Conservation (phyloP, 2,113 vertebrate genomes). For the Noctilio leporinus region DNA sequence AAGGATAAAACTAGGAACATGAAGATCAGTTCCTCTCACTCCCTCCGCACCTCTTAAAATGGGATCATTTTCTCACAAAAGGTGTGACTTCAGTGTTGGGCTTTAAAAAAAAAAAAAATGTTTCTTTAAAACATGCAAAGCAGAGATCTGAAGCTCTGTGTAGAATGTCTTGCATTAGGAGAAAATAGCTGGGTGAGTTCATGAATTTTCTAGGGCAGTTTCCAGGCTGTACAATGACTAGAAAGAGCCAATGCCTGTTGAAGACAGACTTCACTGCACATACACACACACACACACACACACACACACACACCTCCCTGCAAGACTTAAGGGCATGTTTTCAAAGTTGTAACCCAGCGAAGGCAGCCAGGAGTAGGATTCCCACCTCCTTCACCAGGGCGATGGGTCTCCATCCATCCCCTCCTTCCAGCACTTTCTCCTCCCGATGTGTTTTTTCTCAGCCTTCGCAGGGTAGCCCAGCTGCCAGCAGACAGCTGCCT, state of each 20-base stretch:
- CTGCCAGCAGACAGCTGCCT: slow-evolving; percentile 82
- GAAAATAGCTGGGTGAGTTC: not conserved
- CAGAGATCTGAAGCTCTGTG: not conserved
- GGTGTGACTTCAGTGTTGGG: not conserved
- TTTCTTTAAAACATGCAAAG: not conserved
- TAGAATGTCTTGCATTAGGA: not conserved
- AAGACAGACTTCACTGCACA: not conserved
- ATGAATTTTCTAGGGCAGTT: not conserved
- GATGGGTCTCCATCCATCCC: not conserved
- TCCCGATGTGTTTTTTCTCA: slow-evolving; percentile 50
- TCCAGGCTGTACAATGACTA: not conserved
- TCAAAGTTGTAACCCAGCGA: not conserved
- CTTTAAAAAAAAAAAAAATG: not conserved
- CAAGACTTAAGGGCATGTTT: not conserved
- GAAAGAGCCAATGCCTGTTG: not conserved
- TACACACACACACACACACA: not conserved
- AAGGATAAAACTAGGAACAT: not conserved
- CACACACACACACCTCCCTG: not conserved
- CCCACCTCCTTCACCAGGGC: not conserved
- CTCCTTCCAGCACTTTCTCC: not conserved
- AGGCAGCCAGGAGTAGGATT: not conserved
- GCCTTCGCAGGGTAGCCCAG: slow-evolving; percentile 69
- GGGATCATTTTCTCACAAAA: not conserved
- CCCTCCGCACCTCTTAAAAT: not conserved
- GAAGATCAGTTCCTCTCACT: not conserved